Evolutionary conservation across 2,113 vertebrate genomes (phyloP).

Genomic region (Notarius quadriscutis): DNA sequence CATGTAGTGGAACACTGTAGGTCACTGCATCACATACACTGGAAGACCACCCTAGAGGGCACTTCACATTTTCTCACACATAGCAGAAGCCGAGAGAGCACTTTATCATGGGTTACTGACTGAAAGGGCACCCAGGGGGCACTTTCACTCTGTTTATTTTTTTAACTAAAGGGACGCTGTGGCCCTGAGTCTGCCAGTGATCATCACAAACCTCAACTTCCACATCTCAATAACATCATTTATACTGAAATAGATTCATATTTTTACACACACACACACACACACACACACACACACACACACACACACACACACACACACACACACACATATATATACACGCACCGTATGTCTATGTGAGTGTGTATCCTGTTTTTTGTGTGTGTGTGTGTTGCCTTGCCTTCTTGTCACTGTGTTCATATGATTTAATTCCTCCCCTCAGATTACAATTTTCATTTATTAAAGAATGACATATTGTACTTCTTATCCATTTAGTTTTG

Average conservation of each 20-base stretch:
- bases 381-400: neutral
- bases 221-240: neutral
- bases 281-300: too few species aligned
- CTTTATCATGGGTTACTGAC: neutral
- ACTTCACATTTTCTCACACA: neutral
- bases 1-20: too few species aligned
- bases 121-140: neutral
- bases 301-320: neutral
- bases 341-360: neutral
- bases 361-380: neutral
- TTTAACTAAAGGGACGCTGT: neutral
- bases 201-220: neutral
- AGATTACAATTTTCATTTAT: neutral
- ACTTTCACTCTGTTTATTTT: neutral
- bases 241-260: neutral
- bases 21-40: too few species aligned
- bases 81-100: neutral
- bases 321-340: too few species aligned
- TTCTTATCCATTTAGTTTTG: neutral
- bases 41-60: too few species aligned
- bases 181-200: neutral
- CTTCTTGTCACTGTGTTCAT: neutral
- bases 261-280: too few species aligned
- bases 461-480: neutral
- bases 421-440: neutral